Conservation (phyloP, 1,140 invertebrate species). For the Euborellia annulipes region DNA sequence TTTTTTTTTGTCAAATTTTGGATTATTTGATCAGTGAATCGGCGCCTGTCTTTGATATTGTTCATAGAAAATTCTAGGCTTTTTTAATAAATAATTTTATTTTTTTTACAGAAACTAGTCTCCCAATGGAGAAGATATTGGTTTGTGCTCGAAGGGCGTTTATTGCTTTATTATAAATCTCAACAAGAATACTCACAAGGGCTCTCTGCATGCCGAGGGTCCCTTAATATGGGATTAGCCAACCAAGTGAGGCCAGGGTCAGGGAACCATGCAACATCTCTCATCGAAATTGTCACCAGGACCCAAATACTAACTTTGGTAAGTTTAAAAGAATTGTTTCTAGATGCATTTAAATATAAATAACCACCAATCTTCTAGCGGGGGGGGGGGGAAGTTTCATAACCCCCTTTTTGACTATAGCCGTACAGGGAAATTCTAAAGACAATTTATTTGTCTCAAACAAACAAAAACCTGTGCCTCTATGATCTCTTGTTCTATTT, state of each 20-base stretch:
- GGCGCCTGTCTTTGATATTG: too few relatives aligned
- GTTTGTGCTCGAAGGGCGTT: constrained; percentile 35
- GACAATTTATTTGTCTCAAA: too few relatives aligned
- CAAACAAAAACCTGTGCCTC: too few relatives aligned
- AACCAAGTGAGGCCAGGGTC: constrained; percentile 23
- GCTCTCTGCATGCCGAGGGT: constrained; percentile 32
- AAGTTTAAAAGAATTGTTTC: constrained; percentile 14
- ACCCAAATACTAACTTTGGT: constrained; percentile 31
- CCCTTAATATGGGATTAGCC: constrained; percentile 32
- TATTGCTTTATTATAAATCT: constrained; percentile 34
- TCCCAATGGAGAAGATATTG: constrained; percentile 33
- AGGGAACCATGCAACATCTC: constrained; percentile 16
- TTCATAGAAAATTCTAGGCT: too few relatives aligned
- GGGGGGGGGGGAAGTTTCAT: too few relatives aligned
- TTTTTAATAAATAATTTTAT: too few relatives aligned
- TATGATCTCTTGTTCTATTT: too few relatives aligned
- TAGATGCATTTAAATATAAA: background rate
- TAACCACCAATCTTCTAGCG: too few relatives aligned
- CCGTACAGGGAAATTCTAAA: too few relatives aligned
- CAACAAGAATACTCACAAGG: constrained; percentile 31
- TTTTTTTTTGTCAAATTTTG: too few relatives aligned
- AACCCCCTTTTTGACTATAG: too few relatives aligned
- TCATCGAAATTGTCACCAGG: constrained; percentile 27
- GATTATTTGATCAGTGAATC: too few relatives aligned
- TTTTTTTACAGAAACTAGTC: constrained; percentile 27